A percentile compares a stretch with the other conserved stretches of the same genome.
phyloP scores from a whole-genome alignment of 2,888 invertebrate species.

The Ormyrus pomaceus region DNA sequence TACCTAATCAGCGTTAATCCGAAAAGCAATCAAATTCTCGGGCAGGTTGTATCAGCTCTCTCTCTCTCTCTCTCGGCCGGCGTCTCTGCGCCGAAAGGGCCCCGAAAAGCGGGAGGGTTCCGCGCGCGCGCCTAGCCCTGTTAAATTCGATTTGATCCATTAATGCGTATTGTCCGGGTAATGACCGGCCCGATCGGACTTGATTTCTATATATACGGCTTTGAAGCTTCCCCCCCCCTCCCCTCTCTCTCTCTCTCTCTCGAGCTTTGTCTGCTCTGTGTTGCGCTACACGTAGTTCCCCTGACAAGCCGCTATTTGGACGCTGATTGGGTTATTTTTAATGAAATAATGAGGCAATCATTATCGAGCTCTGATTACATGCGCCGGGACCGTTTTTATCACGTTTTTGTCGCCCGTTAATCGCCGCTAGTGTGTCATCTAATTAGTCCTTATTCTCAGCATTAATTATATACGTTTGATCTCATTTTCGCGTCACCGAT shows the following conservation, averaged over 20 bases:
- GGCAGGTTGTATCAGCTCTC: slow-evolving; percentile 6
- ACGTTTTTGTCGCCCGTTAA: not conserved
- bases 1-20: slow-evolving; percentile 73
- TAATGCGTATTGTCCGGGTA: slow-evolving; percentile 72
- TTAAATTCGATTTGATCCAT: slow-evolving; percentile 73
- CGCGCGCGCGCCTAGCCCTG: slow-evolving; percentile 61
- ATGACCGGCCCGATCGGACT: slow-evolving; percentile 61
- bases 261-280: not conserved
- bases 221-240: slow-evolving; percentile 13
- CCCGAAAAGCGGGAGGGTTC: slow-evolving; percentile 56
- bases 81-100: not conserved
- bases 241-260: not conserved
- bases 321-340: slow-evolving; percentile 15
- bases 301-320: not conserved
- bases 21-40: slow-evolving; percentile 71
- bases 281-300: not conserved
- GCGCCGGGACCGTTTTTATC: not conserved
- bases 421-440: too few species aligned
- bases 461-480: too few species aligned
- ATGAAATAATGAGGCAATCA: not conserved
- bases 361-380: not conserved
- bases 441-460: too few species aligned
- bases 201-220: slow-evolving; percentile 34
- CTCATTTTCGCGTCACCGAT: too few species aligned
- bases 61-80: not conserved